These are phyloP conservation scores for Tetranychus piercei DNA, from an alignment of 2,888 invertebrate genomes.

Conservation along the genomic window DNA sequence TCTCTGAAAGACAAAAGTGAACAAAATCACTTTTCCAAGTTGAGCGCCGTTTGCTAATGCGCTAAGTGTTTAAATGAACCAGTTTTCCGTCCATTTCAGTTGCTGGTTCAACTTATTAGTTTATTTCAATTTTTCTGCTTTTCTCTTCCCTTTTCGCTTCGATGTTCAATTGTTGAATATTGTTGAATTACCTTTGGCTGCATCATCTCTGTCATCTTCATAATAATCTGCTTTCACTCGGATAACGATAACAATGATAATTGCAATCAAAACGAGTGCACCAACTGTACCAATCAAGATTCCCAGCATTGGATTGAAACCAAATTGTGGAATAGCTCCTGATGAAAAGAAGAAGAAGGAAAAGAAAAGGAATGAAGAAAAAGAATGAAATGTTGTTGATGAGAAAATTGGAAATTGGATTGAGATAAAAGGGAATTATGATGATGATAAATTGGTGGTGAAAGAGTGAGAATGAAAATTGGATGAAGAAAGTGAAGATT, in stretches of 20 bases:
- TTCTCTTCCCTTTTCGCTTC: background rate
- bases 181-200: background rate
- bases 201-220: constrained; percentile 3
- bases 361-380: background rate
- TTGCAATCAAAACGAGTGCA: constrained; percentile 10
- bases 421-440: background rate
- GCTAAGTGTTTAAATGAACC: too few species aligned
- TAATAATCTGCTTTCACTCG: constrained; percentile 9
- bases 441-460: background rate
- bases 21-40: too few species aligned
- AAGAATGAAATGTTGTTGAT: background rate
- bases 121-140: too few species aligned
- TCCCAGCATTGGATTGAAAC: constrained; percentile 11
- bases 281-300: constrained; percentile 6
- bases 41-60: too few species aligned
- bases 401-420: too few species aligned
- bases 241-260: constrained; percentile 10
- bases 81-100: too few species aligned
- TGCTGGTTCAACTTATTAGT: too few species aligned
- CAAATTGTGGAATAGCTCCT: constrained; percentile 4
- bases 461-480: background rate
- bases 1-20: too few species aligned
- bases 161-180: background rate
- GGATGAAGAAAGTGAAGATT: too few species aligned
- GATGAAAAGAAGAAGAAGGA: background rate